Evolutionary conservation across 2,888 invertebrate genomes (phyloP), one percentile per base, ranked within the genome.

Genomic region (Cheiracanthium punctorium): DNA sequence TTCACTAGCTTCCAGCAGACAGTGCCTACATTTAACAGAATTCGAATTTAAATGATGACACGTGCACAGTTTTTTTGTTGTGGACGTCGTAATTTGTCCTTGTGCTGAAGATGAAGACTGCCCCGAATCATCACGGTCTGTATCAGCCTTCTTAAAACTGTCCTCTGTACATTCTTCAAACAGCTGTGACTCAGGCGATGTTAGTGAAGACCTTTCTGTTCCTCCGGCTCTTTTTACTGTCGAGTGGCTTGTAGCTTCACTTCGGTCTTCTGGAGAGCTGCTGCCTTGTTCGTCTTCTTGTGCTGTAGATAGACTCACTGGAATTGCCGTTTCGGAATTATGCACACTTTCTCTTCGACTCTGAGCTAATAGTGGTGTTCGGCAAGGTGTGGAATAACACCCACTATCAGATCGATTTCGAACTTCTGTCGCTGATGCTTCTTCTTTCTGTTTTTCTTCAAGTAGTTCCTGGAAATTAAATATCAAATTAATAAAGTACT

Each of bases 371-470:
- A 75, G 64, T 17, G 82, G 80, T 5, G 88, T 82, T 48, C 82
- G 67, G 17, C 79, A 72, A 43, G 81, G 81, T 29, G 86, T 86
- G 14, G 86, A 72, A 33, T 73, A 88, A 41, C 82, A 88, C 4
- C 88, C 88, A 29, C 88, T 88, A 64, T 88, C 88, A 8, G 72
- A 58, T 32, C 88, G 69, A n/a, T 77, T 33, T 1, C 81, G 73
- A 33, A 33, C 41, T n/a, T 75, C 80, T 10, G 67, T n/a, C 1
- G 17, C 24, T 14, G 52, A n/a, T 65, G 24, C 43, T 33, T 87
- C 87, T 8, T 87, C 87, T 24, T 73, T 67, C 29, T 82, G 81
- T 29, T 85, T 85, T 8, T 86, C 80, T 32, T 69, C 69, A 14
- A 85, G 65, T 7, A 86, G 37, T 71, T 86, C 80, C 80, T 80